Percentiles rank a stretch among this genome's conserved stretches.
Evolutionary conservation across 2,888 invertebrate genomes (phyloP).

Genomic region (Parnassius mnemosyne): DNA sequence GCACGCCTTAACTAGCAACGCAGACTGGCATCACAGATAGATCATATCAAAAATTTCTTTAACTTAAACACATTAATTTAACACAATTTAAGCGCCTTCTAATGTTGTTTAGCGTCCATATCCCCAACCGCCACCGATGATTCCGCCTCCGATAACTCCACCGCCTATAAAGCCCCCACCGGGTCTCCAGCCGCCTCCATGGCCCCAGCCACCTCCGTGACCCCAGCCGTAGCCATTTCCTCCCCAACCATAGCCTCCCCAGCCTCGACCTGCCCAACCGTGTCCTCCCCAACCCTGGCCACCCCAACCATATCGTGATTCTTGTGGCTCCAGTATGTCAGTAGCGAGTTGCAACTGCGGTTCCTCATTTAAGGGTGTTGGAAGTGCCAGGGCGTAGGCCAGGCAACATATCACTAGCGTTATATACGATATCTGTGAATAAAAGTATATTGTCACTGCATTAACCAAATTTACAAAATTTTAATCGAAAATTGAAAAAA

Average conservation of each 20-base stretch:
- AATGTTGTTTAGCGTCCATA: not conserved
- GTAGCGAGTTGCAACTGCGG: conserved; percentile 7
- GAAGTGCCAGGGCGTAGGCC: conserved; percentile 49
- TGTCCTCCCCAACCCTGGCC: conserved; percentile 16
- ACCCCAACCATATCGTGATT: conserved; percentile 21
- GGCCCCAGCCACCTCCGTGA: not conserved
- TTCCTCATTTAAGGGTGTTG: conserved; percentile 30
- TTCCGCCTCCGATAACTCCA: not conserved
- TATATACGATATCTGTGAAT: conserved; percentile 45
- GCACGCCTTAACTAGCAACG: too few relatives aligned
- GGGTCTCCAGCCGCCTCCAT: not conserved
- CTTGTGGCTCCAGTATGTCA: conserved; percentile 18
- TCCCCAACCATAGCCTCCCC: conserved; percentile 13
- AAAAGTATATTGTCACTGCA: not conserved
- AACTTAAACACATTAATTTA: not conserved
- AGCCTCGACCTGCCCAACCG: not conserved
- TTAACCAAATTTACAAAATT: not conserved
- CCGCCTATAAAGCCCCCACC: not conserved
- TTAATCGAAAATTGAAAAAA: too few relatives aligned
- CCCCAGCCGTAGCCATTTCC: conserved; percentile 9
- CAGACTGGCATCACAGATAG: conserved; percentile 2
- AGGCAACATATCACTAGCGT: conserved; percentile 49
- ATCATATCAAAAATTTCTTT: not conserved
- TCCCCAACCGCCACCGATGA: not conserved
- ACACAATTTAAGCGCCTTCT: not conserved